phyloP scores from a whole-genome alignment of 53 echinoderm and acorn worm genomes.

The Crossaster papposus region DNA sequence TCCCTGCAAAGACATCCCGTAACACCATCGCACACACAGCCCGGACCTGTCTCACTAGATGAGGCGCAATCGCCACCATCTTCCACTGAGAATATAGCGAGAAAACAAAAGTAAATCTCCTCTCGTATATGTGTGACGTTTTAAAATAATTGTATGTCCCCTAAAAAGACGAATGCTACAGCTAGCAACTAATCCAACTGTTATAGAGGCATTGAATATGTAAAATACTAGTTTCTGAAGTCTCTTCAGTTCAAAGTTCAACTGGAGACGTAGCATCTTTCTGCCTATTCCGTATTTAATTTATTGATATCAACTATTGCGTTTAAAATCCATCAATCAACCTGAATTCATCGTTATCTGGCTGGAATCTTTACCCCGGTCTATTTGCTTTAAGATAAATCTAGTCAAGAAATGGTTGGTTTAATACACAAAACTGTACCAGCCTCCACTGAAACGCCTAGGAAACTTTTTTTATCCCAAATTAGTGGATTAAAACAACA shows the following conservation, averaged over 20 bases:
- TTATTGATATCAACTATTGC: background rate
- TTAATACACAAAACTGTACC: background rate
- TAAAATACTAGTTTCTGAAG: no score
- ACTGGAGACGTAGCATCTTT: background rate
- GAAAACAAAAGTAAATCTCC: background rate
- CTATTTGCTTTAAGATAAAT: background rate
- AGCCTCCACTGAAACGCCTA: background rate
- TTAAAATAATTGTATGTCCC: no score
- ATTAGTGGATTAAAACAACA: no score
- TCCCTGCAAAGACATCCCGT: conserved; percentile 5
- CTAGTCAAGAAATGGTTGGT: background rate
- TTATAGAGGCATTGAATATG: no score
- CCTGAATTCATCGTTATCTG: background rate
- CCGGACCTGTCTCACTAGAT: conserved; percentile 6
- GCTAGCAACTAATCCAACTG: no score
- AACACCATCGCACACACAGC: conserved; percentile 19
- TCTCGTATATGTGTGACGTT: no score
- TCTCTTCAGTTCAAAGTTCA: no score
- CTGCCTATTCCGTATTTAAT: background rate
- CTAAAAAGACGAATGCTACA: no score
- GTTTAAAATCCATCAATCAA: background rate
- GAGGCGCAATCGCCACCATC: conserved; percentile 22
- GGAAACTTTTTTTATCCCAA: background rate
- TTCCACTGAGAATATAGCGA: background rate
- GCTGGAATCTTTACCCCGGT: background rate